These are phyloP conservation scores for Epinotia brunnichana DNA, from an alignment of 2,888 invertebrate species.

Conservation along the genomic window DNA sequence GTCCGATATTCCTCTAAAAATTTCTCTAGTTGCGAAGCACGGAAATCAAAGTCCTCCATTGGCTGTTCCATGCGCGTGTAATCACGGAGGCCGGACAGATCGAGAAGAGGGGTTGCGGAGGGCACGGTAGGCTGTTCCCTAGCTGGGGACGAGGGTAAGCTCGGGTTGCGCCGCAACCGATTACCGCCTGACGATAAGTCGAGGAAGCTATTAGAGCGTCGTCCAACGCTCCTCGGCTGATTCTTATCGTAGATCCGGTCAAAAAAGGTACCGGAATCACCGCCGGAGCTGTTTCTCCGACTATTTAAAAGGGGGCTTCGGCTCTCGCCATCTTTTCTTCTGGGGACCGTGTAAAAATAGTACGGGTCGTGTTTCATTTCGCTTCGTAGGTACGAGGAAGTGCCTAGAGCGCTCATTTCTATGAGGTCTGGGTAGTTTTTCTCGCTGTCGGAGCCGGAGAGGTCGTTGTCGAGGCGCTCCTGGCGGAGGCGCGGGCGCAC, in stretches of 20 bases:
- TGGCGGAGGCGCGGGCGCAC: slow-evolving; percentile 71
- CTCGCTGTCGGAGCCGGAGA: slow-evolving; percentile 79
- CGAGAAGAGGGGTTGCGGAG: slow-evolving; percentile 85
- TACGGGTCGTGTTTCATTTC: slow-evolving; percentile 76
- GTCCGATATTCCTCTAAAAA: slow-evolving; percentile 91
- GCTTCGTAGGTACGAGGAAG: slow-evolving; percentile 70
- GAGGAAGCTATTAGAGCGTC: slow-evolving; percentile 88
- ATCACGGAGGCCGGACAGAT: slow-evolving; percentile 83
- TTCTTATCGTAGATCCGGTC: slow-evolving; percentile 70
- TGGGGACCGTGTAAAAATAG: slow-evolving; percentile 87
- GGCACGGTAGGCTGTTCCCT: slow-evolving; percentile 74
- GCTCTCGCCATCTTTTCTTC: slow-evolving; percentile 86
- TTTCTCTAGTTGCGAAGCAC: slow-evolving; percentile 90
- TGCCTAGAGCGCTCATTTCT: slow-evolving; percentile 79
- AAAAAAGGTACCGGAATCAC: slow-evolving; percentile 83
- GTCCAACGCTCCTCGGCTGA: slow-evolving; percentile 68
- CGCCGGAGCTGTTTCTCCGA: slow-evolving; percentile 88
- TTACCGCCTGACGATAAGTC: slow-evolving; percentile 84
- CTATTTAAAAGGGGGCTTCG: slow-evolving; percentile 89
- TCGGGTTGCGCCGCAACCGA: slow-evolving; percentile 79
- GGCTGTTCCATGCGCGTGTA: slow-evolving; percentile 75
- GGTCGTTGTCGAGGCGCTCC: slow-evolving; percentile 77
- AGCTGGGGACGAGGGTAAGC: slow-evolving; percentile 87
- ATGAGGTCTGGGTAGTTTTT: slow-evolving; percentile 84
- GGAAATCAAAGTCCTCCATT: slow-evolving; percentile 87